Evolutionary conservation across 2,113 vertebrate species (phyloP).

Genomic region (Leptodactylus fuscus): DNA sequence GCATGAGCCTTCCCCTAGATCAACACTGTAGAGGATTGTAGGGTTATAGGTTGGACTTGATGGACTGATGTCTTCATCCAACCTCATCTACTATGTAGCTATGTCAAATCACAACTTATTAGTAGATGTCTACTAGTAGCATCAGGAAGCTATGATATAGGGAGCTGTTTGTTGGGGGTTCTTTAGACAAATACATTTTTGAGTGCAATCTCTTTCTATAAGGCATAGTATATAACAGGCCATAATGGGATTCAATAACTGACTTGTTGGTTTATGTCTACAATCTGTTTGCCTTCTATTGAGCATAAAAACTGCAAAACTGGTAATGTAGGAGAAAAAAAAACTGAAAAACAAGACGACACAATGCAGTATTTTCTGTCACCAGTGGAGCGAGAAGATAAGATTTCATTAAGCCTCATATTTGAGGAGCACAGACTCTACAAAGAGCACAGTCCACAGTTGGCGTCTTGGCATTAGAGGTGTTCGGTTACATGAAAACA

Average conservation of each 20-base stretch:
- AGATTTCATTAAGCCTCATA: constrained; percentile 31
- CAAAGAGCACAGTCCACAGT: constrained; percentile 10
- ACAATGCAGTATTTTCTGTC: constrained; percentile 30
- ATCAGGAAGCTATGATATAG: too few species aligned
- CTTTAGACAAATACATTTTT: too few species aligned
- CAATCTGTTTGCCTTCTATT: not conserved
- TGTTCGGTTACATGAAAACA: constrained; percentile 50
- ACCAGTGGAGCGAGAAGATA: constrained; percentile 34
- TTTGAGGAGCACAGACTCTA: constrained; percentile 27
- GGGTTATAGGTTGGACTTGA: too few species aligned
- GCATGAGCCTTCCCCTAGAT: too few species aligned
- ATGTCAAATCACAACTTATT: too few species aligned
- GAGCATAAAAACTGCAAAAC: not conserved
- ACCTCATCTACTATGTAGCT: too few species aligned
- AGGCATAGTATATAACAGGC: too few species aligned
- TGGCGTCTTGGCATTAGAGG: constrained; percentile 30
- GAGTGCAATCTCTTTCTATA: too few species aligned
- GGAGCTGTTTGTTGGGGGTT: too few species aligned
- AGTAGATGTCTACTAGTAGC: too few species aligned
- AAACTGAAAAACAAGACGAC: not conserved
- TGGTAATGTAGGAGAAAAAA: not conserved
- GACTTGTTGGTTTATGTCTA: not conserved
- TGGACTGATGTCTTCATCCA: too few species aligned
- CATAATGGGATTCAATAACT: not conserved
- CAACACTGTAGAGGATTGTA: too few species aligned